Evolutionary conservation across 2,113 vertebrate species (phyloP).

Genomic region (Oncorhynchus clarkii): DNA sequence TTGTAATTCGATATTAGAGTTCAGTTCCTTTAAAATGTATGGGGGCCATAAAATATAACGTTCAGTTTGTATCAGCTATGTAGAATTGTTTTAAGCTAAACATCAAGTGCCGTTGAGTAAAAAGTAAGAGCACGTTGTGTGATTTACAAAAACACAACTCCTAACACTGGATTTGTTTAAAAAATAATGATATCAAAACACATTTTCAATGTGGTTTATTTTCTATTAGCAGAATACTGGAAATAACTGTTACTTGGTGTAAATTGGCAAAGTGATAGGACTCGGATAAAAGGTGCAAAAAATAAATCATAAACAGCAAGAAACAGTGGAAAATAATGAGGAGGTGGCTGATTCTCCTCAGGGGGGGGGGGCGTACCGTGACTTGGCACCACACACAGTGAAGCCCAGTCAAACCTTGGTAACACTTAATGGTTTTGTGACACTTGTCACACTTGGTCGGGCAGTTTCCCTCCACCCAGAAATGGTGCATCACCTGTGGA

Average conservation of each 20-base stretch:
- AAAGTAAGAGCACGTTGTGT: no score
- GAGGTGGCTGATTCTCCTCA: slow-evolving; percentile 45
- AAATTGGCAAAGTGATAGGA: slow-evolving; percentile 60
- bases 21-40: no score
- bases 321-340: slow-evolving; percentile 65
- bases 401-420: slow-evolving; percentile 91
- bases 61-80: no score
- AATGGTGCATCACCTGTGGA: slow-evolving; percentile 89
- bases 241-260: slow-evolving; percentile 61
- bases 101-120: no score
- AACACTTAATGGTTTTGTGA: slow-evolving; percentile 96
- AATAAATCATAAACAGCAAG: slow-evolving; percentile 52
- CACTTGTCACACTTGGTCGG: slow-evolving; percentile 93
- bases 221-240: slow-evolving; percentile 34
- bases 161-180: no score
- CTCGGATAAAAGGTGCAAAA: slow-evolving; percentile 50
- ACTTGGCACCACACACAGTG: slow-evolving; percentile 97
- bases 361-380: slow-evolving; percentile 79
- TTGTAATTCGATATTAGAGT: no score
- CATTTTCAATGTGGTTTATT: slow-evolving; percentile 19
- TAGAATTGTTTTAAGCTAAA: no score
- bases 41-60: no score
- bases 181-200: no score
- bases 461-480: slow-evolving; percentile 96
- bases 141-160: no score